Evolutionary conservation across 64 coral and sea anemone genomes (phyloP), one percentile per base, ranked within the genome.

Genomic region (Pocillopora verrucosa): DNA sequence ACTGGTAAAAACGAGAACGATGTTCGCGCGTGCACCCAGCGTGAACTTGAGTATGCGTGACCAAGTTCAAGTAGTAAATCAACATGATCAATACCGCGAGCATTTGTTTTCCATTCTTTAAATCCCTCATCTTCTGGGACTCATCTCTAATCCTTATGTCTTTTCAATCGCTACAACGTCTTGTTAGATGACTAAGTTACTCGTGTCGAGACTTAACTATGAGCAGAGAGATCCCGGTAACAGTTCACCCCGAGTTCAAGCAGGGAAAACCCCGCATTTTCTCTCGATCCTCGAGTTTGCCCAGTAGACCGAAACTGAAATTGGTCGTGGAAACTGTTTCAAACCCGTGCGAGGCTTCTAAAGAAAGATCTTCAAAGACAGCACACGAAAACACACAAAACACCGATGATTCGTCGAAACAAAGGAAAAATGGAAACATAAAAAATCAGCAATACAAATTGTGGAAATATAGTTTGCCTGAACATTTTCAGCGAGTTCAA

Each of bases 191-290:
- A 25, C 19, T 67, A 3, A 84, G 24, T 34, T 2, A 70, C 67
- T 70, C 67, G 16, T 67, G 64, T 12, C 24, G 56, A 75, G 24
- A 58, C 15, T 24, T 79, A 41, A 38, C 65, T 12, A 84, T 84
- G 89, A 85, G 69, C 14, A 73, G 89, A 56, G 56, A 91, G 68
- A 85, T 91, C 16, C 73, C 80, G 25, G 77, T 91, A 51, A 67
- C n/a, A 1, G 80, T 84, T 62, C 69, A 91, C 12, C 92, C 86
- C 45, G 78, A 85, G 12, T 77, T 65, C 10, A 90, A 85, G 36
- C 82, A 72, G 65, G 82, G 82, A 10, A 85, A 85, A 85, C 63
- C 82, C 82, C 82, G 64, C 82, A 58, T 15, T n/a, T 58, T 72
- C 68, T 11, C 62, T 56, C 82, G 82, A 24, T 72, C 82, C 58